Base-by-base conservation (phyloP, 2,888 invertebrate species). In the Drosophila recens region DNA sequence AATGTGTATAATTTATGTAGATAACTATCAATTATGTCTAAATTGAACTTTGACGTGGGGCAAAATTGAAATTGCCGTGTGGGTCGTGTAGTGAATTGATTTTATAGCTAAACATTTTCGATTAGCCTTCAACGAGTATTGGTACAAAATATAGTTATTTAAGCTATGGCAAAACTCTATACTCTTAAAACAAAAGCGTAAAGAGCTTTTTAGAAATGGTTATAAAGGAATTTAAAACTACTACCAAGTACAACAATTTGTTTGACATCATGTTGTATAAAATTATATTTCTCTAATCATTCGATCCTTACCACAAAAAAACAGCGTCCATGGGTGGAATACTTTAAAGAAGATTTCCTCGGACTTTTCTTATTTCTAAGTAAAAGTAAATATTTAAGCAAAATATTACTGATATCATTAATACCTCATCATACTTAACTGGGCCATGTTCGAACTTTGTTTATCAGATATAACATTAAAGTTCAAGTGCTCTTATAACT, bases 1-100 rank as follows among this genome's bases (percentile, higher is more conserved):
- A 6, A 15, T 45, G 43, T 40, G 5, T 54, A 56, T 58, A 38
- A 61, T 61, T 51, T 62, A 49, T 51, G 51, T 48, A 43, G 46
- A 45, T 65, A 69, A 48, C 68, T 74, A 87, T 87, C 82, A 84
- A 82, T 84, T 84, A 75, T 72, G 72, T 54, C 72, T 48, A 75
- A 82, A 87, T 85, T 87, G 87, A 87, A 82, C 82, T 82, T 87
- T 82, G 82, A 82, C 79, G 73, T 67, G 64, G 43, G 40, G 15
- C n/a, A 65, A 73, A 74, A 69, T 78, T 69, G 45, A 56, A 69
- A 70, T 58, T 49, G 51, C 40, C 67, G 58, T 59, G 38, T 42
- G 34, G 23, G 51, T 51, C 48, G 56, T 77, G 77, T 54, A 40
- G 57, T 34, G 58, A 76, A 78, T 76, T 65, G 74, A 54, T 69